Evolutionary conservation across 1,140 invertebrate species (phyloP), one percentile per base, ranked within the genome.

Genomic region (Zaprionus ornatus): DNA sequence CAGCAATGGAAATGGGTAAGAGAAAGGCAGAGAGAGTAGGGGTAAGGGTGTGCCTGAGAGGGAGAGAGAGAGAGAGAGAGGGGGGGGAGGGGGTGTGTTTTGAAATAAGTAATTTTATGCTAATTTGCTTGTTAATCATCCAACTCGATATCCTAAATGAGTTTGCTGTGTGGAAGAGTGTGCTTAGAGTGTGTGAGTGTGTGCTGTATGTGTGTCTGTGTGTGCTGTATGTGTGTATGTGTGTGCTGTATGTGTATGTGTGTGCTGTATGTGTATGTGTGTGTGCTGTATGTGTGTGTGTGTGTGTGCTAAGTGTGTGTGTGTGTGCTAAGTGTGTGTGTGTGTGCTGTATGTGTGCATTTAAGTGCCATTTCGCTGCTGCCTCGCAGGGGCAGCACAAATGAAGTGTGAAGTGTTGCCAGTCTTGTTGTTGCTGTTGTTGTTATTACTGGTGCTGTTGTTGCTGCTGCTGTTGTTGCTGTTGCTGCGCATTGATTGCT

Each of bases 111-210:
- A 90, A 90, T 90, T 90, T 79, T 71, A 90, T 90, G 85, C 85
- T 88, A 88, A 88, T 88, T 88, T 90, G 85, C 69, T 75, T 82
- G 85, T 88, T 90, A 90, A 90, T 90, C 83, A 85, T 25, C 27
- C 65, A 48, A 25, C 52, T 48, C 32, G 19, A 56, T 25, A 40
- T 21, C 32, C 13, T 27, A 45, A 45, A 52, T 55, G 63, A 21
- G 63, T 55, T 23, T 17, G 25, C 13, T 29, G 12, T 63, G 52
- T 56, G 45, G 3, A 9, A 32, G 29, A 32, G 29, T 32, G 29
- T 3, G 29, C 9, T 32, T 32, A 10, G 9, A 3, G 5, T 25
- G 25, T 27, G 10, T 63, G 50, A 56, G 45, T 54, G 21, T 55
- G 17, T 13, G 19, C n/a, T 56, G 2, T 37, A 19, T 45, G 17